phyloP scores from a whole-genome alignment of 2,113 vertebrate genomes.

The Sturnus vulgaris region DNA sequence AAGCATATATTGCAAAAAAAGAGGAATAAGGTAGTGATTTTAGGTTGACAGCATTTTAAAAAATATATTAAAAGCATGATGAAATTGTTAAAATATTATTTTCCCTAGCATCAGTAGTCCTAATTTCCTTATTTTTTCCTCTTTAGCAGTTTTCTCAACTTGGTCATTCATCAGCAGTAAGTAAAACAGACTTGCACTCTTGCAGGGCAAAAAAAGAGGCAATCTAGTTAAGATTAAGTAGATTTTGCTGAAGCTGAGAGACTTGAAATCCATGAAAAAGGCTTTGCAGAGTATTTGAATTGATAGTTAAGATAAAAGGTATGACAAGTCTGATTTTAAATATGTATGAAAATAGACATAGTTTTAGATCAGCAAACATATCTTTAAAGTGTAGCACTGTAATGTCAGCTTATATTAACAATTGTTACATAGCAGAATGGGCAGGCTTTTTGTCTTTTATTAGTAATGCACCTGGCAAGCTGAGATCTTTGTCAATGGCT shows the following conservation, averaged over 20 bases:
- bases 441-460: neutral
- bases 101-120: neutral
- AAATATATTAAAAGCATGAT: neutral
- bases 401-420: neutral
- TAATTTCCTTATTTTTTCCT: neutral
- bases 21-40: neutral
- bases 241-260: neutral
- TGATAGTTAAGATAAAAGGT: slow-evolving; percentile 3
- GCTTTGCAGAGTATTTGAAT: neutral
- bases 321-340: neutral
- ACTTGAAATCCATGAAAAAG: neutral
- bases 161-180: neutral
- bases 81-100: neutral
- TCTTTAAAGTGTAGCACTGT: neutral
- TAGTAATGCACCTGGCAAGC: neutral
- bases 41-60: neutral
- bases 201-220: neutral
- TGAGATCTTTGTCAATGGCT: neutral
- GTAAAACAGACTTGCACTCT: neutral
- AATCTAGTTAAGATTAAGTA: slow-evolving; percentile 2
- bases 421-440: neutral
- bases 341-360: neutral
- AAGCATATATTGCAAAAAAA: neutral
- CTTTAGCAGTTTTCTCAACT: neutral
- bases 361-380: neutral